Evolutionary conservation across 2,113 vertebrate genomes (phyloP).

Genomic region (Phoxinus phoxinus): DNA sequence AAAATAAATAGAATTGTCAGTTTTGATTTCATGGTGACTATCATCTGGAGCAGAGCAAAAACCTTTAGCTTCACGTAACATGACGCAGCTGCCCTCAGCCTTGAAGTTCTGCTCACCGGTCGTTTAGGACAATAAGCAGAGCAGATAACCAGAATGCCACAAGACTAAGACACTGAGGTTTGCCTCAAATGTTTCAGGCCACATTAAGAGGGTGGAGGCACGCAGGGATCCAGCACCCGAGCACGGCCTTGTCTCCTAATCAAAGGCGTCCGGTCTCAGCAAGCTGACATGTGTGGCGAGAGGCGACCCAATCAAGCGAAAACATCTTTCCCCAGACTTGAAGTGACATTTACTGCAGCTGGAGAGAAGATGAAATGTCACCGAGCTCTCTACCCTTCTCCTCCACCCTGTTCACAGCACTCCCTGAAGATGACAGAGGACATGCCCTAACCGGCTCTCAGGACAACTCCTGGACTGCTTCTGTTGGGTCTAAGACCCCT

Average conservation of each 20-base stretch:
- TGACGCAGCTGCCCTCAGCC: neutral
- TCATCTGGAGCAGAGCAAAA: conserved; percentile 7
- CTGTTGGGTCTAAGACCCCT: neutral
- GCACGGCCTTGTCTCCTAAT: conserved; percentile 12
- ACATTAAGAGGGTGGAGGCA: conserved; percentile 16
- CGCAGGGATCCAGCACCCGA: neutral
- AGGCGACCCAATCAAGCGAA: conserved; percentile 49
- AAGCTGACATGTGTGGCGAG: conserved; percentile 51
- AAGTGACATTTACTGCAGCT: conserved; percentile 59
- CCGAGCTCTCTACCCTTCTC: conserved; percentile 17
- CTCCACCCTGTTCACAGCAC: neutral
- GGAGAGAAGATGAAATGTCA: conserved; percentile 56
- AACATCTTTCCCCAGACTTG: conserved; percentile 46
- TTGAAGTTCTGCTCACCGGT: neutral
- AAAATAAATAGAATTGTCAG: no score
- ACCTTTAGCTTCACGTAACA: neutral
- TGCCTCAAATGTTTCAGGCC: conserved; percentile 30
- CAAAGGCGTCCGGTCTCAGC: conserved; percentile 35
- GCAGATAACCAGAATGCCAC: neutral
- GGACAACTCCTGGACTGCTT: neutral
- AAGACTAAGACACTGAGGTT: neutral
- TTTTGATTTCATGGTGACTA: no score
- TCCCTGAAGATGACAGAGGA: conserved; percentile 5
- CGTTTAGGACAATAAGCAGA: neutral
- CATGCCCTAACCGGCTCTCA: neutral